phyloP scores from a whole-genome alignment of 2,888 invertebrate species.

The Linyphia triangularis region DNA sequence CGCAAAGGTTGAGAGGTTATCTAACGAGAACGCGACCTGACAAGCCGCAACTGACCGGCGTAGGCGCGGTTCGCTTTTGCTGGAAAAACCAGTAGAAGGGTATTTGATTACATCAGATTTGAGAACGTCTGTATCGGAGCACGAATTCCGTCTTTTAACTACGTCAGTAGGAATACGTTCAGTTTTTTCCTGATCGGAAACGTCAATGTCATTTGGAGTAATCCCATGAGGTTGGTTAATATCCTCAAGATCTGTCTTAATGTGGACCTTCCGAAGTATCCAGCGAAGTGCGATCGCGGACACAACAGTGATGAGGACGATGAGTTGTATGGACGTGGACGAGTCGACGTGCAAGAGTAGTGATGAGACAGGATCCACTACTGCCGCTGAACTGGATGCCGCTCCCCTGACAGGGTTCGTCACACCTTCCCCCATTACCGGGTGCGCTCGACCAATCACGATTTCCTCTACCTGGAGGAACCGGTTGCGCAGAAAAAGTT shows the following conservation, averaged over 20 bases:
- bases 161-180: neutral
- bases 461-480: slow-evolving; percentile 26
- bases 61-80: slow-evolving; percentile 55
- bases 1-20: neutral
- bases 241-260: neutral
- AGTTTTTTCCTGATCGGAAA: neutral
- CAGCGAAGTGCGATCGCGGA: slow-evolving; percentile 43
- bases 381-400: slow-evolving; percentile 64
- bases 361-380: slow-evolving; percentile 39
- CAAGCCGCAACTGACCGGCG: slow-evolving; percentile 41
- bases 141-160: neutral
- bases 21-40: slow-evolving; percentile 39
- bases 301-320: slow-evolving; percentile 28
- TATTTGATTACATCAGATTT: neutral
- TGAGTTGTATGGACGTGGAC: slow-evolving; percentile 16
- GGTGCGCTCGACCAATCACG: slow-evolving; percentile 63
- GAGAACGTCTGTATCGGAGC: neutral
- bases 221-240: neutral
- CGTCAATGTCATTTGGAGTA: neutral
- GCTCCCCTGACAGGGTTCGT: slow-evolving; percentile 70
- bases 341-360: slow-evolving; percentile 13
- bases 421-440: slow-evolving; percentile 74
- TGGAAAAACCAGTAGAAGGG: slow-evolving; percentile 27
- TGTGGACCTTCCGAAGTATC: neutral
- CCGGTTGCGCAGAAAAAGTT: slow-evolving; percentile 48